Conservation (phyloP, 2,888 invertebrate genomes). For the Cylloceria caligata region DNA sequence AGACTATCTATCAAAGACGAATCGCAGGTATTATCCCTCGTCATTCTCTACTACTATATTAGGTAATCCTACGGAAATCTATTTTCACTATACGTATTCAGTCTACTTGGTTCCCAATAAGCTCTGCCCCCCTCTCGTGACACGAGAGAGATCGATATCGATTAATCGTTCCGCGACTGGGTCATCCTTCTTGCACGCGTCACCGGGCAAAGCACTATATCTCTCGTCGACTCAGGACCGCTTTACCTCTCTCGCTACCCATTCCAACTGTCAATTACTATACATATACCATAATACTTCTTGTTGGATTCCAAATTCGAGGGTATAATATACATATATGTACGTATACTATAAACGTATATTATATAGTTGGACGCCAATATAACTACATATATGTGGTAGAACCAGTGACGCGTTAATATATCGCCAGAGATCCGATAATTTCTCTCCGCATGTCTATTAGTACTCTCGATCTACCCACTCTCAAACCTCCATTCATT, state of each 20-base stretch:
- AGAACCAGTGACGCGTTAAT: constrained; percentile 47
- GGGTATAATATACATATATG: constrained; percentile 8
- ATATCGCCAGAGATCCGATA: constrained; percentile 59
- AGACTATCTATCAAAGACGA: neutral
- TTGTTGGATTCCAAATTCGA: constrained; percentile 50
- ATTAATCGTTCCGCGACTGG: constrained; percentile 57
- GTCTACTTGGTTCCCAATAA: neutral
- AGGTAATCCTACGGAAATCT: constrained; percentile 42
- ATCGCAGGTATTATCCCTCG: constrained; percentile 6
- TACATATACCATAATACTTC: constrained; percentile 51
- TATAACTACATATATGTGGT: constrained; percentile 24
- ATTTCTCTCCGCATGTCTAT: constrained; percentile 65
- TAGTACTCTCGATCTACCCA: constrained; percentile 54
- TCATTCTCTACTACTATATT: constrained; percentile 39
- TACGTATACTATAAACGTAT: constrained; percentile 10
- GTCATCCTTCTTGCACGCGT: constrained; percentile 63
- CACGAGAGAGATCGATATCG: constrained; percentile 52
- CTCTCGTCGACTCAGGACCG: constrained; percentile 34
- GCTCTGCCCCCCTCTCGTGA: constrained; percentile 18
- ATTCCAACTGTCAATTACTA: constrained; percentile 65
- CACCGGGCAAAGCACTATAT: constrained; percentile 52
- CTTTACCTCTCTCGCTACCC: constrained; percentile 50
- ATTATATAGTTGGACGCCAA: constrained; percentile 1
- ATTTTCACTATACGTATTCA: constrained; percentile 39
- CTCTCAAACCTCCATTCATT: constrained; percentile 1